Conservation (phyloP, 2,113 vertebrate genomes). For the Pao palembangensis region DNA sequence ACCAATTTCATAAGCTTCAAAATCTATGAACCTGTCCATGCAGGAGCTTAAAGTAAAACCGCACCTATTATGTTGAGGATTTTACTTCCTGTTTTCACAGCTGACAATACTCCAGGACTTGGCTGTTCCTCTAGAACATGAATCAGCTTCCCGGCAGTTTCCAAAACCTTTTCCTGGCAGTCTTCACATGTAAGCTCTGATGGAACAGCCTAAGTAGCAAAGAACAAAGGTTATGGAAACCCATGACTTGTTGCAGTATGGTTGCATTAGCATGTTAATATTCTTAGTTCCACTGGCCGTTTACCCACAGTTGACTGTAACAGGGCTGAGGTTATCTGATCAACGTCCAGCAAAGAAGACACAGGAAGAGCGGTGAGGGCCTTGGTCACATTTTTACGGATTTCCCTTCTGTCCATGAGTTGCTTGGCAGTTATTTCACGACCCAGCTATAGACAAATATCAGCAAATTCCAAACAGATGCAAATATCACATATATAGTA, state of each 20-base stretch:
- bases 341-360: slow-evolving; percentile 66
- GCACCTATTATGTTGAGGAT: slow-evolving; percentile 75
- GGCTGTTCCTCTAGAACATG: slow-evolving; percentile 59
- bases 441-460: slow-evolving; percentile 50
- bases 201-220: slow-evolving; percentile 58
- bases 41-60: not conserved
- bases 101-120: slow-evolving; percentile 37
- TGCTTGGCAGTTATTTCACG: slow-evolving; percentile 31
- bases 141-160: slow-evolving; percentile 72
- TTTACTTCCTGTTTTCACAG: slow-evolving; percentile 61
- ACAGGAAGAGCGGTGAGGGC: slow-evolving; percentile 69
- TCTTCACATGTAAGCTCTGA: slow-evolving; percentile 50
- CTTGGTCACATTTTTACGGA: slow-evolving; percentile 64
- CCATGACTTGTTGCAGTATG: no score
- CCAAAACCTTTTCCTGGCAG: slow-evolving; percentile 60
- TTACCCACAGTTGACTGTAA: slow-evolving; percentile 66
- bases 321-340: slow-evolving; percentile 75
- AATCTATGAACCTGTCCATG: not conserved
- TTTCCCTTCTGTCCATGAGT: slow-evolving; percentile 52
- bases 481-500: not conserved
- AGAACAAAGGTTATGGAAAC: not conserved
- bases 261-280: no score
- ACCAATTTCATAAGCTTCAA: not conserved
- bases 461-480: not conserved
- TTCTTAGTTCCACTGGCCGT: no score